Conservation (phyloP, 2,888 invertebrate genomes). For the Callosobruchus maculatus region DNA sequence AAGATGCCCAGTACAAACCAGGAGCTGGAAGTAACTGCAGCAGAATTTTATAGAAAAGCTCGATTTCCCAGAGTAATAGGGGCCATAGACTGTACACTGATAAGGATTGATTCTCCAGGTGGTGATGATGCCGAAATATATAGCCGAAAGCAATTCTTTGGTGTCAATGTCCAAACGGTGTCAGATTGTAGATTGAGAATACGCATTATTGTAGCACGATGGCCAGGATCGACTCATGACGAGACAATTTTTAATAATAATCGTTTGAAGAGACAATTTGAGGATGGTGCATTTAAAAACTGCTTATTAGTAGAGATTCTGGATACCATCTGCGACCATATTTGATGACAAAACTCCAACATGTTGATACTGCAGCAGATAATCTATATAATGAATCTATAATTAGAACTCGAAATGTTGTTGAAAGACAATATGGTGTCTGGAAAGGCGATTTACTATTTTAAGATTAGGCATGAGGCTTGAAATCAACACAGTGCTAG, state of each 20-base stretch:
- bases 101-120: constrained; percentile 29
- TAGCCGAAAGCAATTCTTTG: constrained; percentile 31
- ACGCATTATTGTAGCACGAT: constrained; percentile 20
- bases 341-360: constrained; percentile 30
- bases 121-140: too few relatives aligned
- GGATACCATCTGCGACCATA: constrained; percentile 31
- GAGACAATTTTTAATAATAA: constrained; percentile 6
- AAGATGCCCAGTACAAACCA: constrained; percentile 13
- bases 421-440: constrained; percentile 35
- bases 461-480: constrained; percentile 15
- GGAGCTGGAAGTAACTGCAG: constrained; percentile 9
- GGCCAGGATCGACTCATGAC: constrained; percentile 28
- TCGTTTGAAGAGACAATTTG: constrained; percentile 3
- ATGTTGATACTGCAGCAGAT: constrained; percentile 26
- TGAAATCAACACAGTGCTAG: constrained; percentile 1
- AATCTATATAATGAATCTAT: constrained; percentile 34
- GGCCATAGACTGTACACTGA: constrained; percentile 29
- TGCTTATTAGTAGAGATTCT: constrained; percentile 35
- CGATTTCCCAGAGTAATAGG: constrained; percentile 21
- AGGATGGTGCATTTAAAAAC: constrained; percentile 13
- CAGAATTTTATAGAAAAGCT: constrained; percentile 22
- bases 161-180: constrained; percentile 34
- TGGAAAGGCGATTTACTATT: constrained; percentile 25
- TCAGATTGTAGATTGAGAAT: constrained; percentile 20
- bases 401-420: constrained; percentile 33